Conservation (phyloP, 2,113 vertebrate genomes). For the Plotosus lineatus region DNA sequence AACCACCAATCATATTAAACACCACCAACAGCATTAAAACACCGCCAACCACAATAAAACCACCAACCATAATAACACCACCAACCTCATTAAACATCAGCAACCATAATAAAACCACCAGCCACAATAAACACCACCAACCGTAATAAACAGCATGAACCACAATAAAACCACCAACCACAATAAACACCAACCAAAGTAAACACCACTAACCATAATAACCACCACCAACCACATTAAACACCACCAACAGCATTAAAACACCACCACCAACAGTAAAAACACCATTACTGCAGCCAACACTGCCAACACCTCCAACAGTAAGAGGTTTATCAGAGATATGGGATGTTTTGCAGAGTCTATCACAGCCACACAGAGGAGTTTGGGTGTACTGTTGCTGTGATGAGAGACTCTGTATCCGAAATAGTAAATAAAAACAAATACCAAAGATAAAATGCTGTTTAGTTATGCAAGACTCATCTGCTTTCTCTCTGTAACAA, state of each 20-base stretch:
- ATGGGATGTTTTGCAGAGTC: background rate
- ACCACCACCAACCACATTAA: background rate
- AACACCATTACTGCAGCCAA: background rate
- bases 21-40: background rate
- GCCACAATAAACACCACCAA: background rate
- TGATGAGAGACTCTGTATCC: background rate
- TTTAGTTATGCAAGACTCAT: background rate
- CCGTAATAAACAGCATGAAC: background rate
- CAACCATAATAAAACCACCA: background rate
- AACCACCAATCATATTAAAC: background rate
- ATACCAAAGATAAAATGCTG: background rate
- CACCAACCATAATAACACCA: background rate
- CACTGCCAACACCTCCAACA: background rate
- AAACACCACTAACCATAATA: background rate
- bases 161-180: background rate
- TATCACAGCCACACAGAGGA: background rate
- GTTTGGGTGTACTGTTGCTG: background rate
- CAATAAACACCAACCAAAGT: background rate
- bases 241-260: background rate
- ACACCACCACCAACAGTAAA: background rate
- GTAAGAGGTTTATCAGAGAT: background rate
- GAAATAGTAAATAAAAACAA: background rate
- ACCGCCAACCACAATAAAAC: background rate
- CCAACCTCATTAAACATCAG: background rate
- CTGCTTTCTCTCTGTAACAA: background rate